These are phyloP conservation scores for Vulpes lagopus DNA, from an alignment of 2,113 vertebrate species.

Conservation along the genomic window DNA sequence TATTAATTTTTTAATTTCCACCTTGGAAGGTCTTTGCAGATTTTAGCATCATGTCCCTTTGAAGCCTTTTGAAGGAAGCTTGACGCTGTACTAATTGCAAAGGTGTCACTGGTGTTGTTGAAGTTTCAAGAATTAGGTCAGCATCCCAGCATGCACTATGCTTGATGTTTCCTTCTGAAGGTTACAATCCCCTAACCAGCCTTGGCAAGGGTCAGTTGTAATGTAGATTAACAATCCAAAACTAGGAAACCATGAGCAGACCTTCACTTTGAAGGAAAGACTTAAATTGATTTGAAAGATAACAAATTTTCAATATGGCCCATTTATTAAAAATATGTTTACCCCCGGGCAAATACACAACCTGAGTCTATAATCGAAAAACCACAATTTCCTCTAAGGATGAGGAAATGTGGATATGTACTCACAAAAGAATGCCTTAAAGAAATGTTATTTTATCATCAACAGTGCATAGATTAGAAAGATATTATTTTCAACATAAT, in stretches of 20 bases:
- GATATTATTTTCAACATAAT: not conserved
- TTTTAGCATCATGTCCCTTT: not conserved
- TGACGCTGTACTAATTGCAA: conserved; percentile 31
- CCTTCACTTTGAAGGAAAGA: not conserved
- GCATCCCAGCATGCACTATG: not conserved
- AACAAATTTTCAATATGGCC: not conserved
- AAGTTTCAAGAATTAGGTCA: conserved; percentile 56
- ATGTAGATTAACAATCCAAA: not conserved
- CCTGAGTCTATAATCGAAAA: not conserved
- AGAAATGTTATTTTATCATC: not conserved
- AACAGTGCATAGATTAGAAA: not conserved
- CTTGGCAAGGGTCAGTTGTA: not conserved
- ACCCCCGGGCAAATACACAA: not conserved
- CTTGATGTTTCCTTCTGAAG: conserved; percentile 38
- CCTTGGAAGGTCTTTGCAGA: not conserved
- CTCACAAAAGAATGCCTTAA: not conserved
- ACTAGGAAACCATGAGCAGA: not conserved
- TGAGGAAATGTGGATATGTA: not conserved
- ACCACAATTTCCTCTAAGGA: not conserved
- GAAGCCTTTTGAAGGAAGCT: not conserved
- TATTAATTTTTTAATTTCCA: conserved; percentile 73
- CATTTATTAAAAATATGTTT: not conserved
- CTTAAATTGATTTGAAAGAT: conserved; percentile 3
- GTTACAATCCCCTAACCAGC: not conserved
- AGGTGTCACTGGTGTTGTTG: not conserved